Evolutionary conservation across 2,888 invertebrate species (phyloP).

Genomic region (Stenodema calcarata): DNA sequence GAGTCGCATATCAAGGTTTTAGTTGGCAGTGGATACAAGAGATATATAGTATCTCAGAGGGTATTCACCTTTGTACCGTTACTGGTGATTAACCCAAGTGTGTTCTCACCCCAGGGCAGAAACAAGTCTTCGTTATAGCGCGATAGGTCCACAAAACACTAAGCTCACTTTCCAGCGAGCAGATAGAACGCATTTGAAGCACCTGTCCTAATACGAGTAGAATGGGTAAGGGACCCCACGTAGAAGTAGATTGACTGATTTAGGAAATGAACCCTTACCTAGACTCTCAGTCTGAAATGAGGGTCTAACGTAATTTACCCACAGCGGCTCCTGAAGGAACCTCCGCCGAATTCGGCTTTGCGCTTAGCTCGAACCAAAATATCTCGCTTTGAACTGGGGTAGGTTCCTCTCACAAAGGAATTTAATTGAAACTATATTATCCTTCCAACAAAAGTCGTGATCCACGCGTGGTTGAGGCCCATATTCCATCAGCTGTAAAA

Average conservation of each 20-base stretch:
- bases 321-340: not conserved
- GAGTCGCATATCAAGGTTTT: too few species aligned
- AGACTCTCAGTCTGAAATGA: not conserved
- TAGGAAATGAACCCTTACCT: not conserved
- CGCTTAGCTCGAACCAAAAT: not conserved
- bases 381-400: not conserved
- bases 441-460: too few species aligned
- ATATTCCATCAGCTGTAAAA: too few species aligned
- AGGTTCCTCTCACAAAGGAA: not conserved
- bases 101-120: too few species aligned
- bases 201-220: not conserved
- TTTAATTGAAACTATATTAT: not conserved
- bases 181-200: not conserved
- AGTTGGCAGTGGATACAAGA: too few species aligned
- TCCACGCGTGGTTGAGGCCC: too few species aligned
- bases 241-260: not conserved
- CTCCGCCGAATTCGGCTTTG: not conserved
- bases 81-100: too few species aligned
- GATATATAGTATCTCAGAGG: too few species aligned
- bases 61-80: too few species aligned
- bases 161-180: not conserved
- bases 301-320: not conserved
- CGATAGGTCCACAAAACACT: too few species aligned
- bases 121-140: too few species aligned
- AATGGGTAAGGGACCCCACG: not conserved